These are phyloP conservation scores for Semnornis frantzii DNA, from an alignment of 2,113 vertebrate genomes.

Conservation along the genomic window DNA sequence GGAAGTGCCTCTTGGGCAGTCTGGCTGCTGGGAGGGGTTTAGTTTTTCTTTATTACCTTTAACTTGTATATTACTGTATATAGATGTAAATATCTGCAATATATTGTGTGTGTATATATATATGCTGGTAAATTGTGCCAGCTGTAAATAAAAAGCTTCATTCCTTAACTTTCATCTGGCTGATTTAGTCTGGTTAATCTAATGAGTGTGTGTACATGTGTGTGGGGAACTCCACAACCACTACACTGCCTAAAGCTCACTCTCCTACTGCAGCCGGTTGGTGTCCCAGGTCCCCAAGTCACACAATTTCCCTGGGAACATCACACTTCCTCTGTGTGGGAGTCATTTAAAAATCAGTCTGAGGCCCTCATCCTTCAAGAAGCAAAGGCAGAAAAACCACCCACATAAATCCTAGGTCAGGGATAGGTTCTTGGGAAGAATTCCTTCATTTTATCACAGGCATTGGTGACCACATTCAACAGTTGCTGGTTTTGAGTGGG, in stretches of 20 bases:
- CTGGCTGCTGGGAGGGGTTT: no score
- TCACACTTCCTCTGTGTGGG: not conserved
- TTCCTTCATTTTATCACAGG: not conserved
- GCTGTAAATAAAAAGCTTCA: no score
- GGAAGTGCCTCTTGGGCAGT: no score
- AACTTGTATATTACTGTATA: no score
- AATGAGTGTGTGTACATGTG: no score
- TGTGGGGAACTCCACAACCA: no score
- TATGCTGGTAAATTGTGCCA: no score
- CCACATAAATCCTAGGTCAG: not conserved
- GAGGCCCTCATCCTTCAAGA: not conserved
- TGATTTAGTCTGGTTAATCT: no score
- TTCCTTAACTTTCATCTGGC: no score
- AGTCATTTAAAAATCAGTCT: not conserved
- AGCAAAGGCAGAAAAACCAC: not conserved
- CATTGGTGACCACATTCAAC: not conserved
- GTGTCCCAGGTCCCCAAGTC: not conserved
- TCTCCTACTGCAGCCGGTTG: not conserved
- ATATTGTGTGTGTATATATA: no score
- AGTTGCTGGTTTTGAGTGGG: not conserved
- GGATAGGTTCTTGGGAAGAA: not conserved
- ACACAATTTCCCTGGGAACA: not conserved
- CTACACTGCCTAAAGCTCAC: not conserved
- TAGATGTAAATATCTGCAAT: no score
- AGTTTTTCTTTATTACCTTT: no score